phyloP scores from a whole-genome alignment of 2,113 vertebrate genomes.

The Plecturocebus donacophilus region DNA sequence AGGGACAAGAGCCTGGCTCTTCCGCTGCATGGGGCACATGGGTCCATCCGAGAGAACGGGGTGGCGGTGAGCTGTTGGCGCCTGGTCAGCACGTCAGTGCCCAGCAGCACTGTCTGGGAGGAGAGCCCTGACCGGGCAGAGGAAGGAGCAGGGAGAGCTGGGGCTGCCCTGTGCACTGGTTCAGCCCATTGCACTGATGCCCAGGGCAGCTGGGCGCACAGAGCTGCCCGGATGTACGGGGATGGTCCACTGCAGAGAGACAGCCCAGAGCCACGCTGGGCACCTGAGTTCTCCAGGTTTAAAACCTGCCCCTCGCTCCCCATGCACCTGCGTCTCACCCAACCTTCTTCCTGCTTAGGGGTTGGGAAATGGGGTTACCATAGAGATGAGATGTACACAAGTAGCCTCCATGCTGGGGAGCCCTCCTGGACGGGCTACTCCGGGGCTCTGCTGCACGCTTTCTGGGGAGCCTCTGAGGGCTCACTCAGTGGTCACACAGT shows the following conservation, averaged over 20 bases:
- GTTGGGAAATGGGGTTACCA: background rate
- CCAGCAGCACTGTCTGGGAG: background rate
- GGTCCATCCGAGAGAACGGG: background rate
- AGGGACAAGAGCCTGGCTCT: background rate
- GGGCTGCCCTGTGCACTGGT: accelerated
- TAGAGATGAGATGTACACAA: background rate
- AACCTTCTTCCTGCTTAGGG: background rate
- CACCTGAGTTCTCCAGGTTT: background rate
- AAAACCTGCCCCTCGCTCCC: background rate
- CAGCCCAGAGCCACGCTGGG: accelerated
- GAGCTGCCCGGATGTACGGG: accelerated
- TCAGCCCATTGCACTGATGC: background rate
- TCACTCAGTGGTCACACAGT: background rate
- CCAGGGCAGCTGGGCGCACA: background rate
- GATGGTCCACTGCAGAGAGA: accelerated
- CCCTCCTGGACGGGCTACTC: background rate
- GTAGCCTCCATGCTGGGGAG: background rate
- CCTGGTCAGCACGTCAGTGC: accelerated
- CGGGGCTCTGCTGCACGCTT: accelerated
- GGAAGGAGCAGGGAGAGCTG: too few relatives aligned
- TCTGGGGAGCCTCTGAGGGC: background rate
- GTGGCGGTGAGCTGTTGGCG: accelerated
- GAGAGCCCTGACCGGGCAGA: background rate
- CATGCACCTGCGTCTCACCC: background rate
- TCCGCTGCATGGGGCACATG: accelerated